These are phyloP conservation scores for Sitta europaea DNA, from an alignment of 2,113 vertebrate genomes.

Conservation along the genomic window DNA sequence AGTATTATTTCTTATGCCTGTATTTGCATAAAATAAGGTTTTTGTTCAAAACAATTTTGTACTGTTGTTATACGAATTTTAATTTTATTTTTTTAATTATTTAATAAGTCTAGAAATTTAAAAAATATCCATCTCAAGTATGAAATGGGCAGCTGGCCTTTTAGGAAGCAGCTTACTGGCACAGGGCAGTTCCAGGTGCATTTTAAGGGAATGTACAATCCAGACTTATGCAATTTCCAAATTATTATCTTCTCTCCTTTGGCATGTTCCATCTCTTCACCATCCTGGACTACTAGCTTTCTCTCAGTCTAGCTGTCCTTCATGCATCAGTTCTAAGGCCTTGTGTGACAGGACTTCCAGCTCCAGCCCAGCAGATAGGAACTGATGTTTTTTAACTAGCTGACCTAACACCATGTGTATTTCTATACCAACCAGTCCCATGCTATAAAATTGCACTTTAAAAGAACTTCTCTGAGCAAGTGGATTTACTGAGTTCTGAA, in stretches of 20 bases:
- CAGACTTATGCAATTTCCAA: neutral
- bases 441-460: neutral
- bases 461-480: neutral
- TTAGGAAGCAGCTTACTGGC: neutral
- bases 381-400: neutral
- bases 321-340: neutral
- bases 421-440: neutral
- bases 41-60: conserved; percentile 10
- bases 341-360: neutral
- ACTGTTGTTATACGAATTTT: neutral
- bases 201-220: neutral
- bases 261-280: neutral
- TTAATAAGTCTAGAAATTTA: neutral
- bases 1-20: conserved; percentile 31
- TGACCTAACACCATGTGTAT: neutral
- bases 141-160: neutral
- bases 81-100: neutral
- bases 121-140: neutral
- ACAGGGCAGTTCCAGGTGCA: neutral
- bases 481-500: neutral
- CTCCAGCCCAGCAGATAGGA: neutral
- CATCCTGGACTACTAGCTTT: neutral
- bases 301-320: neutral
- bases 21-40: conserved; percentile 14
- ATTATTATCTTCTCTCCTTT: neutral